These are phyloP conservation scores for Hephaestus fuliginosus DNA, from an alignment of 2,797 vertebrate genomes.

Conservation along the genomic window DNA sequence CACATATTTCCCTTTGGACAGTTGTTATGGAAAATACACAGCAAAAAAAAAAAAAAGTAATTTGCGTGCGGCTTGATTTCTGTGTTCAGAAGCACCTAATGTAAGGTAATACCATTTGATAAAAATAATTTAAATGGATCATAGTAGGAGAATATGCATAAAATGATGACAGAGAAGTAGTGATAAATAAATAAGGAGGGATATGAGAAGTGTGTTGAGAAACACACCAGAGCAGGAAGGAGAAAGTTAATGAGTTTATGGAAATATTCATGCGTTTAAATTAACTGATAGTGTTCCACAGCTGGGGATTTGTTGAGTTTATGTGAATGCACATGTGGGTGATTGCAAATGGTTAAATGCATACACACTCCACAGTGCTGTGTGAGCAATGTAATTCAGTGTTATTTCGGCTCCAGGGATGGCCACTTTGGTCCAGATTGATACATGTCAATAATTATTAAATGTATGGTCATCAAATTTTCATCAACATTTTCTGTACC, in stretches of 20 bases:
- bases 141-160: neutral
- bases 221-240: neutral
- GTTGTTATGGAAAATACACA: neutral
- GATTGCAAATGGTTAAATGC: neutral
- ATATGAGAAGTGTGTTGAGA: neutral
- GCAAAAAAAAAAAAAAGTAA: neutral
- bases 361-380: neutral
- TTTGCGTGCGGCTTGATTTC: neutral
- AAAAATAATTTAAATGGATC: neutral
- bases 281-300: neutral
- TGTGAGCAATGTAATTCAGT: neutral
- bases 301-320: neutral
- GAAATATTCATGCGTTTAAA: neutral
- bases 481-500: neutral
- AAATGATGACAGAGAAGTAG: neutral
- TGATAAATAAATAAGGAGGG: neutral
- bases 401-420: neutral
- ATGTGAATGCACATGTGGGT: neutral
- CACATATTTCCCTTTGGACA: neutral
- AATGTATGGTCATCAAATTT: neutral
- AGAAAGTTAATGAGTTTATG: neutral
- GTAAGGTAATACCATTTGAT: neutral
- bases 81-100: conserved; percentile 12
- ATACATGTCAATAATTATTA: neutral
- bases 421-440: neutral